A percentile compares a stretch with the other conserved stretches of the same genome.
Conservation (phyloP, 2,113 vertebrate species). For the cat (Felis catus) region DNA sequence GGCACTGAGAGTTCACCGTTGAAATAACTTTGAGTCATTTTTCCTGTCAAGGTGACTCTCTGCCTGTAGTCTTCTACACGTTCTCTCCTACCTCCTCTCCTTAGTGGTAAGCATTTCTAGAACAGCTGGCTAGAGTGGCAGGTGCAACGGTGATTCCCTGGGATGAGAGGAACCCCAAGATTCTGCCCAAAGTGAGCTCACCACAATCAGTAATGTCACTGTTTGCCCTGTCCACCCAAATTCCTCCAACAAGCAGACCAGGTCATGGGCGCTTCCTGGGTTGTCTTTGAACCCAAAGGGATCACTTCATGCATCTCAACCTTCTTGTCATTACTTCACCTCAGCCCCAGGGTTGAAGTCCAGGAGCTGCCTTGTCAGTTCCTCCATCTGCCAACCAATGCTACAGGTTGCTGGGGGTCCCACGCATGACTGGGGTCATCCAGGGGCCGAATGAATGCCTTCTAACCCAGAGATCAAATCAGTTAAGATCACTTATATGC, state of each 20-base stretch:
- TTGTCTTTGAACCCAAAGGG: conserved; percentile 15
- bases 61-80: not conserved
- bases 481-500: not conserved
- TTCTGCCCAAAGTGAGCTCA: not conserved
- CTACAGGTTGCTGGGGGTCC: not conserved
- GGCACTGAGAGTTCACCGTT: not conserved
- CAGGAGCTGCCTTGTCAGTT: not conserved
- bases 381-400: not conserved
- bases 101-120: not conserved
- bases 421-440: not conserved
- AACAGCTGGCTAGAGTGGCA: not conserved
- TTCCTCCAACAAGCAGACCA: not conserved
- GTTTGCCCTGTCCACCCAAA: not conserved
- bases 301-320: not conserved
- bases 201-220: not conserved
- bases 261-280: not conserved
- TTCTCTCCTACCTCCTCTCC: not conserved
- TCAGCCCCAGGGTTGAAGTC: not conserved
- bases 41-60: not conserved
- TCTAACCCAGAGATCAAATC: not conserved
- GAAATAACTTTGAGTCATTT: not conserved
- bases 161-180: not conserved
- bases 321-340: not conserved
- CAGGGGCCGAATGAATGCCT: not conserved
- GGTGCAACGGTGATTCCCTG: not conserved